Conservation (phyloP, 1,140 invertebrate species). For the Lerema accius region DNA sequence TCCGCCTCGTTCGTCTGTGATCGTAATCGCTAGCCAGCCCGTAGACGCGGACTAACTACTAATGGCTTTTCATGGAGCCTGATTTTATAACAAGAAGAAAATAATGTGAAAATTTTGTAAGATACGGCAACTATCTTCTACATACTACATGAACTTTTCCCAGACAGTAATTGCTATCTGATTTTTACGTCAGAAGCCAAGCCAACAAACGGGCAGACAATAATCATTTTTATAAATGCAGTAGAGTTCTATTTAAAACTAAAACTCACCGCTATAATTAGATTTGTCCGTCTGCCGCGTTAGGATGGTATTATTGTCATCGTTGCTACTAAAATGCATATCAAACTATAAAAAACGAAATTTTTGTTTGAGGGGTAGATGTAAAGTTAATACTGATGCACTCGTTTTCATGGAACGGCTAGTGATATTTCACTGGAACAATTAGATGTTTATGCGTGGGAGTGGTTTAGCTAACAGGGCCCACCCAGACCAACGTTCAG, state of each 20-base stretch:
- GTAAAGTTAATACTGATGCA: constrained; percentile 4
- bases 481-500: constrained; percentile 53
- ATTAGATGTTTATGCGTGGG: constrained; percentile 60
- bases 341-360: constrained; percentile 9
- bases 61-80: constrained; percentile 19
- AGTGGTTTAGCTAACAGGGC: constrained; percentile 44
- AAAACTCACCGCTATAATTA: too few relatives aligned
- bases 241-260: too few relatives aligned
- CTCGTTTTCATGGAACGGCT: constrained; percentile 25
- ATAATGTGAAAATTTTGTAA: background rate
- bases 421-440: constrained; percentile 43
- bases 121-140: too few relatives aligned
- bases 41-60: constrained; percentile 34
- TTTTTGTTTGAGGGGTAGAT: too few relatives aligned
- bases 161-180: too few relatives aligned
- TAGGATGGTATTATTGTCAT: too few relatives aligned
- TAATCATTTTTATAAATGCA: too few relatives aligned
- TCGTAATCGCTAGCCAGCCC: constrained; percentile 37
- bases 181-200: too few relatives aligned
- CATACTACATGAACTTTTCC: too few relatives aligned
- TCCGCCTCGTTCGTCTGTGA: constrained; percentile 54
- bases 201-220: too few relatives aligned
- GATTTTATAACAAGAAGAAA: constrained; percentile 3
- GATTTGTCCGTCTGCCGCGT: too few relatives aligned
- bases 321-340: background rate